phyloP scores from a whole-genome alignment of 2,888 invertebrate species.

The Lissocephala sabroskyi region DNA sequence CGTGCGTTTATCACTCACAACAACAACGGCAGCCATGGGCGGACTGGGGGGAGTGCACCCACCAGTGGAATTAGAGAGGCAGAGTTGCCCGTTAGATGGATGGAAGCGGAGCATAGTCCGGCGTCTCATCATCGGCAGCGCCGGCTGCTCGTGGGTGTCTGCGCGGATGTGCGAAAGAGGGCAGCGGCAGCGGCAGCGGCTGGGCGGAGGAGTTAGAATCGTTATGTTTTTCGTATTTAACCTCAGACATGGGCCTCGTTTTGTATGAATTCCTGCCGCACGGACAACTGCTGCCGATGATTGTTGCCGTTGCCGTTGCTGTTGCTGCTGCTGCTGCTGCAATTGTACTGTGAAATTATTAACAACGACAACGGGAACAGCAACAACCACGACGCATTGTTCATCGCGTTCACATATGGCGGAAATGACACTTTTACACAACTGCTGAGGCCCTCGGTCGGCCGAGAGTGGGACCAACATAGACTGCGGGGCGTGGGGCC shows the following conservation, averaged over 20 bases:
- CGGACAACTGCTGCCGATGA: slow-evolving; percentile 38
- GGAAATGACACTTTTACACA: slow-evolving; percentile 63
- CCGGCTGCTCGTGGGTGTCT: slow-evolving; percentile 28
- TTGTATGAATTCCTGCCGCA: slow-evolving; percentile 50
- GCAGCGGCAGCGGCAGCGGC: too few species aligned
- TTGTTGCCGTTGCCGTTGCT: slow-evolving; percentile 18
- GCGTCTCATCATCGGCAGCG: slow-evolving; percentile 40
- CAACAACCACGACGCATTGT: slow-evolving; percentile 53
- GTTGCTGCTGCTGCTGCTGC: slow-evolving; percentile 24
- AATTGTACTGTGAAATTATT: slow-evolving; percentile 56
- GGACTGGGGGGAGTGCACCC: too few species aligned
- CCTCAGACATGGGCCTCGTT: slow-evolving; percentile 63
- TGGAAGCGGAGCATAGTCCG: slow-evolving; percentile 37
- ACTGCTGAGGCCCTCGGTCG: slow-evolving; percentile 26
- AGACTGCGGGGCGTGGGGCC: slow-evolving; percentile 2
- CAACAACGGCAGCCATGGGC: slow-evolving; percentile 12
- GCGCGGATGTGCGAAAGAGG: neutral
- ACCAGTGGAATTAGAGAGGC: slow-evolving; percentile 46
- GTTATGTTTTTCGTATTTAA: slow-evolving; percentile 65
- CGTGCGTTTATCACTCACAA: slow-evolving; percentile 66
- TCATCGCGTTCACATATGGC: slow-evolving; percentile 67
- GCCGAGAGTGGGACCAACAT: slow-evolving; percentile 23
- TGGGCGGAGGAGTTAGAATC: slow-evolving; percentile 29
- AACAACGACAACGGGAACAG: slow-evolving; percentile 43
- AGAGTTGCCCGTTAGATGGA: slow-evolving; percentile 46